Evolutionary conservation across 30 jellyfish, hydroid and myxozoan species (phyloP), one percentile per base, ranked within the genome.

Genomic region (Turritopsis rubra): DNA sequence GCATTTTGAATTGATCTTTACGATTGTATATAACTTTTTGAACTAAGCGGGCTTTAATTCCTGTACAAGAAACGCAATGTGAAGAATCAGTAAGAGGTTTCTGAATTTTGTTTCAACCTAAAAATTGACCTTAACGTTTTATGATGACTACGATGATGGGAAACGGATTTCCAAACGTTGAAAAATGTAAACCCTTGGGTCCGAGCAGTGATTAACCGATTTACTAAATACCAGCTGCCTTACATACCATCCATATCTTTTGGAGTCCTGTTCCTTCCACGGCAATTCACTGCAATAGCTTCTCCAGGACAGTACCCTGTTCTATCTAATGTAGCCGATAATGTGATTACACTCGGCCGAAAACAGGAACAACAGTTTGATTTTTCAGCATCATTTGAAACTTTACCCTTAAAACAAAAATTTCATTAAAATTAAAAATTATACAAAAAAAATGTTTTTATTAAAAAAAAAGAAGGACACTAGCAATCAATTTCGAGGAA

Each of bases 271-370:
- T 74, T 74, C 26, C n/a, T 26, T 1, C 54, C 82, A 21, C 82
- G 82, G 0, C 82, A 74, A 21, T 74, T 74, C 65, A 74, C 82
- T 23, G 82, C 82, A 29, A 74, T 74, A 0, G 82, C 9, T 23
- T 74, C 82, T 16, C 82, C 82, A 74, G 82, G 82, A 74, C 82
- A 74, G 41, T 74, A 74, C 13, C 65, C 82, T 7, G 65, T 23
- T 26, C 82, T 27, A 23, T 74, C 82, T 26, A 74, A 0, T 13
- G 26, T 74, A n/a, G 82, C 82, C 28, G 82, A 21, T 71, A 74
- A n/a, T n/a, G 19, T 9, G 9, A 74, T 7, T 13, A 22, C 9
- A 23, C 82, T 29, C 8, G 53, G 65, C 24, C 60, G 52, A 41
- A 74, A 74, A n/a, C 82, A 74, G 8, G 41, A 23, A 26, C 82